Base-by-base conservation (phyloP, 1,140 invertebrate genomes). In the Neodiprion fabricii region DNA sequence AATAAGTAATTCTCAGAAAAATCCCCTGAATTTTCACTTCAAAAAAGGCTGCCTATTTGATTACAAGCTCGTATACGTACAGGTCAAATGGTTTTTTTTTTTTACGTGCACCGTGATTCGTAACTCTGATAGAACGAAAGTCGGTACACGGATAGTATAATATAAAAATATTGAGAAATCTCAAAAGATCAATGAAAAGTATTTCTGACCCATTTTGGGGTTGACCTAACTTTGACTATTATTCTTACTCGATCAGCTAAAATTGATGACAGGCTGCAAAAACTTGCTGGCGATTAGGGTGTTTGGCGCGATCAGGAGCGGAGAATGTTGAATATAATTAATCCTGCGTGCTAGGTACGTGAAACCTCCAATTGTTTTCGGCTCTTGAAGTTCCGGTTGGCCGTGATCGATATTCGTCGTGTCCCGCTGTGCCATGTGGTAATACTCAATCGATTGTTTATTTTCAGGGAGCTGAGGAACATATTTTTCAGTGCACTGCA, bases 291-390 rank as follows among this genome's bases (percentile, higher is more conserved):
- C 72, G n/a, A 76, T 75, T 49, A 75, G 48, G 66, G 68, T 40
- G 40, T 75, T 47, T 7, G 69, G 68, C 2, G 75, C 67, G 28
- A 76, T 61, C 28, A 3, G 21, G n/a, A 50, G 71, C 48, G 70
- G 67, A 74, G 78, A 79, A 14, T 70, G 71, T 14, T 61, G 11
- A 48, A 70, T 23, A 23, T 67, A 81, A 14, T 79, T 74, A 5
- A 77, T 71, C 72, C 79, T 83, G 69, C 81, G 80, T 9, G 79
- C 80, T 10, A 79, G 71, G 72, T 81, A 84, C 53, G 70, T 79
- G 10, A 82, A 67, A 53, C 82, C 82, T 9, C 79, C 81, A 61
- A 83, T 81, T 4, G 72, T 79, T 50, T 70, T 77, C 4, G 78
- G 65, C 53, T 82, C 79, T 48, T 70, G 74, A 66, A 83, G 74